Evolutionary conservation across 2,888 invertebrate species (phyloP), one percentile per base, ranked within the genome.

Genomic region (Lasioglossum lativentre): DNA sequence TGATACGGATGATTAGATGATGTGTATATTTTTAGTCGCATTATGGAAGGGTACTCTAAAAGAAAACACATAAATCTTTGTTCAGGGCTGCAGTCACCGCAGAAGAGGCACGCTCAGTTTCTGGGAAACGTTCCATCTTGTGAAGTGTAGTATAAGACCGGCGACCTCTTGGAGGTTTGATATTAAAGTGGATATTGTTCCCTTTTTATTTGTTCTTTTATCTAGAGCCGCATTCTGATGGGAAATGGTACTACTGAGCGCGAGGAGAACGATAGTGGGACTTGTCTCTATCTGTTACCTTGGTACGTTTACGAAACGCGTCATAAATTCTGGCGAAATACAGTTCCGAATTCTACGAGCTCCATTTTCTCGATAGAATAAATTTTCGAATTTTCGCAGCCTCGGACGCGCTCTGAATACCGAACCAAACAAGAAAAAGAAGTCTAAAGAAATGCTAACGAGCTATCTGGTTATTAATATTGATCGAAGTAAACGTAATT

Each of bases 131-230:
- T 19, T 63, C 30, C 63, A 6, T 30, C 30, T 16, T 30, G 30
- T 16, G 30, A 63, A 63, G 30, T 16, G 8, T 30, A 19, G 30
- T 16, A 30, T 63, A 63, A 63, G 19, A 30, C 63, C 19, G 63
- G 63, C 30, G 30, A 30, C 63, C 34, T 63, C 63, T 30, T 19
- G 63, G 19, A 63, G 19, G 19, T 30, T 63, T 63, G 5, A 63
- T 63, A 63, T 63, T 63, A 63, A 63, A 63, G 63, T 30, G 30
- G 16, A 63, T 63, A 63, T 63, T 14, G 63, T 30, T 63, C 30
- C 30, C 19, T 30, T 30, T 63, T 30, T 63, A 63, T 63, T 63
- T 63, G 27, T 30, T 63, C 30, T 63, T 63, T 63, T 30, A 16
- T 34, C 63, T 30, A 63, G 16, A 30, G 30, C 30, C 27, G 63